Conservation (phyloP, 2,888 invertebrate species). For the Anthrax anthrax region DNA sequence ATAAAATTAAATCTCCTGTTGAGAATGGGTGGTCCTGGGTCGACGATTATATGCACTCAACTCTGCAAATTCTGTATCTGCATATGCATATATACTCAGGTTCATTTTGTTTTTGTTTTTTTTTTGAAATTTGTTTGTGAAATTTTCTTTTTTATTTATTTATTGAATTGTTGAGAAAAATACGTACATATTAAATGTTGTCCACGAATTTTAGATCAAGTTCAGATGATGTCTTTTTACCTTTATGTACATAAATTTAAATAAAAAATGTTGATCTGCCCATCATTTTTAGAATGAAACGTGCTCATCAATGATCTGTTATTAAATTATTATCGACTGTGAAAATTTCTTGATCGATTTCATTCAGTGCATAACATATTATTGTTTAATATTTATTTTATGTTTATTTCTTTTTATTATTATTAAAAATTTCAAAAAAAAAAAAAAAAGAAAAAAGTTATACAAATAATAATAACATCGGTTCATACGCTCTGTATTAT, state of each 20-base stretch:
- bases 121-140: background rate
- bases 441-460: too few relatives aligned
- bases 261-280: constrained; percentile 6
- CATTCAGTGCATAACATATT: too few relatives aligned
- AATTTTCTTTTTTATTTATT: constrained; percentile 6
- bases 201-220: background rate
- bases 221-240: too few relatives aligned
- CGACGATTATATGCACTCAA: background rate
- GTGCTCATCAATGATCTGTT: constrained; percentile 9
- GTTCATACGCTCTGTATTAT: too few relatives aligned
- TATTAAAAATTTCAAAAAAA: too few relatives aligned
- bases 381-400: too few relatives aligned
- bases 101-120: too few relatives aligned
- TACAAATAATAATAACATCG: too few relatives aligned
- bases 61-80: background rate
- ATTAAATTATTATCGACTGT: background rate
- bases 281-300: constrained; percentile 9
- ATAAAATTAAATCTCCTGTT: constrained; percentile 3
- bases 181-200: background rate
- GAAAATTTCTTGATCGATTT: background rate
- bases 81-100: background rate
- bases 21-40: constrained; percentile 10
- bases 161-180: background rate
- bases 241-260: background rate
- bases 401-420: too few relatives aligned